A percentile compares a stretch with the other conserved stretches of the same genome.
phyloP scores from a whole-genome alignment of 2,888 invertebrate species.

The Meandrusa payeni region DNA sequence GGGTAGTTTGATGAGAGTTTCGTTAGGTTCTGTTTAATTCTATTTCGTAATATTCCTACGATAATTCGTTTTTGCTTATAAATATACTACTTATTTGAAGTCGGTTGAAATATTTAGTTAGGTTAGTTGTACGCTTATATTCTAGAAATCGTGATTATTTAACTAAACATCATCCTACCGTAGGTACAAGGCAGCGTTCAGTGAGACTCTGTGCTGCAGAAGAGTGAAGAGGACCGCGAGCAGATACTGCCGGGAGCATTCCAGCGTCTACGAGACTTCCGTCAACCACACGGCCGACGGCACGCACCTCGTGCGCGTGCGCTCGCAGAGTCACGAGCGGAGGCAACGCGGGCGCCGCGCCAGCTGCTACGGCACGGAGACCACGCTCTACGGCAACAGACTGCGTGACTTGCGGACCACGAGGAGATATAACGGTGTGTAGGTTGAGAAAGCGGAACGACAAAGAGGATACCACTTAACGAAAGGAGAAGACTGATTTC shows the following conservation, averaged over 20 bases:
- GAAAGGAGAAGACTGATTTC: too few species aligned
- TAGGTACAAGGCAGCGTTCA: constrained; percentile 89
- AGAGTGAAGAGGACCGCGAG: constrained; percentile 63
- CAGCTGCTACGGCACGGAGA: constrained; percentile 53
- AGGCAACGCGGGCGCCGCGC: constrained; percentile 32
- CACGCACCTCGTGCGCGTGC: constrained; percentile 63
- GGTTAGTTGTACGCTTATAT: too few species aligned
- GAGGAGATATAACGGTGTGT: constrained; percentile 26
- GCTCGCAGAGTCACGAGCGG: constrained; percentile 48
- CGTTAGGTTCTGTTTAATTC: too few species aligned
- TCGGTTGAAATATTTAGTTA: too few species aligned
- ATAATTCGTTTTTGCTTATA: too few species aligned
- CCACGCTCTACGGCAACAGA: constrained; percentile 47
- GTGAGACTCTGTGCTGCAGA: constrained; percentile 85
- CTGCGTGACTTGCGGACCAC: constrained; percentile 42
- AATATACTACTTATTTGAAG: too few species aligned
- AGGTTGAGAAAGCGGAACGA: too few species aligned
- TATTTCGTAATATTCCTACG: too few species aligned
- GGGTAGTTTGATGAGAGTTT: too few species aligned
- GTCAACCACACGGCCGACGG: constrained; percentile 70
- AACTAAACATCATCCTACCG: constrained; percentile 42
- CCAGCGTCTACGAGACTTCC: constrained; percentile 82
- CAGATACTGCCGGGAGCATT: constrained; percentile 79
- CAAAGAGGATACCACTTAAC: too few species aligned
- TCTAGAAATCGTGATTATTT: too few species aligned